Evolutionary conservation across 1,140 invertebrate species (phyloP).

Genomic region (Ceratoteleas bidentatus): DNA sequence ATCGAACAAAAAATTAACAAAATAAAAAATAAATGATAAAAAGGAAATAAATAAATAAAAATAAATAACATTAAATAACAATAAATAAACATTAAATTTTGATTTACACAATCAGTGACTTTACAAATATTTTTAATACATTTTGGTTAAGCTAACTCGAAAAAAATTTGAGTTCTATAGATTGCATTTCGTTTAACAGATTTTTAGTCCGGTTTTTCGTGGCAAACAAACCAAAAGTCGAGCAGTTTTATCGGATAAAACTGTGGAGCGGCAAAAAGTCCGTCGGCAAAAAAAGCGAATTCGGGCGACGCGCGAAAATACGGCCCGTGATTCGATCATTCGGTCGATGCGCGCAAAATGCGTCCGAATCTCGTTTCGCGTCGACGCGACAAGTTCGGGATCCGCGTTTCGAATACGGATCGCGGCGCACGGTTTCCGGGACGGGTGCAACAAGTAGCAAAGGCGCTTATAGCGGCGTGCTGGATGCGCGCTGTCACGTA

Average conservation of each 20-base stretch:
- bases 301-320: background rate
- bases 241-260: background rate
- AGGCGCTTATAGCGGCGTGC: constrained; percentile 70
- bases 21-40: too few species aligned
- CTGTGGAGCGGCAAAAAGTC: background rate
- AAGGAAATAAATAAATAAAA: too few species aligned
- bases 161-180: too few species aligned
- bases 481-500: constrained; percentile 59
- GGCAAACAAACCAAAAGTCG: too few species aligned
- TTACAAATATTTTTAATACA: too few species aligned
- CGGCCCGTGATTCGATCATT: constrained; percentile 42
- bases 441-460: constrained; percentile 79
- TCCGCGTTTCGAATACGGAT: constrained; percentile 61
- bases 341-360: constrained; percentile 49
- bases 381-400: constrained; percentile 43
- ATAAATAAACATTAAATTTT: too few species aligned
- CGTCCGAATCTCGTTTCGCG: constrained; percentile 51
- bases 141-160: too few species aligned
- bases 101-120: too few species aligned
- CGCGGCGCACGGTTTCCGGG: constrained; percentile 69
- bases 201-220: background rate
- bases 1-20: too few species aligned
- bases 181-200: too few species aligned
- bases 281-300: background rate
- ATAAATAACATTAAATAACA: too few species aligned